Conservation (phyloP, 2,113 vertebrate species). For the Rhabdomys dilectus region DNA sequence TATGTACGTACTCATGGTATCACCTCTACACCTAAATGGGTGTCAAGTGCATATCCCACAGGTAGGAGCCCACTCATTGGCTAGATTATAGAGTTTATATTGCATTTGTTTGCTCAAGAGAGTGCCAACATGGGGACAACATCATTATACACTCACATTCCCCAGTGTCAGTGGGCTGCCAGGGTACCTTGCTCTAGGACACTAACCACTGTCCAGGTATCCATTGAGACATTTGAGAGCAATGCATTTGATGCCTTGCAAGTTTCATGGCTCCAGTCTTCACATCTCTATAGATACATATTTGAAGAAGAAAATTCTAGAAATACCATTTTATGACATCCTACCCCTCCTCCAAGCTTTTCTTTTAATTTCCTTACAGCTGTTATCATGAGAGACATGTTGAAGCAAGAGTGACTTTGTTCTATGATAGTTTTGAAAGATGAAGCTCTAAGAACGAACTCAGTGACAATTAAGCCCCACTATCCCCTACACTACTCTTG, state of each 20-base stretch:
- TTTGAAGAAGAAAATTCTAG: slow-evolving; percentile 41
- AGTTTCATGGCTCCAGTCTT: background rate
- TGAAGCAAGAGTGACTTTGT: background rate
- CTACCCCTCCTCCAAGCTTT: background rate
- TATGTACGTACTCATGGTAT: background rate
- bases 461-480: background rate
- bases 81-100: background rate
- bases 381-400: background rate
- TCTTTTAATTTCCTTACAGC: background rate
- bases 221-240: background rate
- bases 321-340: background rate
- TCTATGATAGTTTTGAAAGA: background rate
- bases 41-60: background rate
- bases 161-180: background rate
- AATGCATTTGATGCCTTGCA: background rate
- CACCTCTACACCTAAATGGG: background rate
- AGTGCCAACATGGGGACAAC: background rate
- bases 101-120: background rate
- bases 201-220: background rate
- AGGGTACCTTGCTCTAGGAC: background rate
- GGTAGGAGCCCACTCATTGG: background rate
- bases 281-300: background rate
- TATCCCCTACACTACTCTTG: background rate
- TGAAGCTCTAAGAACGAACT: background rate
- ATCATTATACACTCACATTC: background rate